These are phyloP conservation scores for Drosophila mayri DNA, from an alignment of 1,140 invertebrate genomes.

Conservation along the genomic window DNA sequence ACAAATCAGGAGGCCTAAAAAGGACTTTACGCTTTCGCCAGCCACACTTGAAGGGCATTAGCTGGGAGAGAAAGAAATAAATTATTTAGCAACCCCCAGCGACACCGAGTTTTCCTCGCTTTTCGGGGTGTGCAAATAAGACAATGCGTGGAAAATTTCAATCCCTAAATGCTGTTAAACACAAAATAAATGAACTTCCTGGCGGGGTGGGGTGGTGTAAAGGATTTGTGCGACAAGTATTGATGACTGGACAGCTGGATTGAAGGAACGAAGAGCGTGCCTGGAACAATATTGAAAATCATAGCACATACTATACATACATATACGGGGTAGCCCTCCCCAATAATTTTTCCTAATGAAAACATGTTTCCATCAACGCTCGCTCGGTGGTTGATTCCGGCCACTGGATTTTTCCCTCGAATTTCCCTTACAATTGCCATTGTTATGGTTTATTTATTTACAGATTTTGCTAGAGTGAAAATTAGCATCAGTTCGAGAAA, in stretches of 20 bases:
- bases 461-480: slow-evolving; percentile 63
- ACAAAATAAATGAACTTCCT: slow-evolving; percentile 80
- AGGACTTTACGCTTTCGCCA: slow-evolving; percentile 55
- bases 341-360: slow-evolving; percentile 62
- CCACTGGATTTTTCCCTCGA: slow-evolving; percentile 14
- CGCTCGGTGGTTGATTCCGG: slow-evolving; percentile 48
- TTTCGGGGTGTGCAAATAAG: slow-evolving; percentile 67
- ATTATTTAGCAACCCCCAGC: slow-evolving; percentile 56
- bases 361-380: slow-evolving; percentile 43
- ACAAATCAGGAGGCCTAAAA: slow-evolving; percentile 68
- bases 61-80: slow-evolving; percentile 42
- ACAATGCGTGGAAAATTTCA: slow-evolving; percentile 74
- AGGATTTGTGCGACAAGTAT: slow-evolving; percentile 79
- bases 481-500: slow-evolving; percentile 71
- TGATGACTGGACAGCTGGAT: slow-evolving; percentile 72
- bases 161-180: slow-evolving; percentile 82
- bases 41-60: slow-evolving; percentile 67
- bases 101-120: neutral
- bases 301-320: slow-evolving; percentile 19
- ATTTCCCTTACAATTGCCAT: slow-evolving; percentile 60
- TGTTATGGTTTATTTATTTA: slow-evolving; percentile 70
- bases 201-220: slow-evolving; percentile 41
- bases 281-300: slow-evolving; percentile 41
- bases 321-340: neutral
- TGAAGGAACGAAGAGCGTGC: slow-evolving; percentile 6